Base-by-base conservation (phyloP, 2,113 vertebrate genomes). In the Ariopsis seemanni region DNA sequence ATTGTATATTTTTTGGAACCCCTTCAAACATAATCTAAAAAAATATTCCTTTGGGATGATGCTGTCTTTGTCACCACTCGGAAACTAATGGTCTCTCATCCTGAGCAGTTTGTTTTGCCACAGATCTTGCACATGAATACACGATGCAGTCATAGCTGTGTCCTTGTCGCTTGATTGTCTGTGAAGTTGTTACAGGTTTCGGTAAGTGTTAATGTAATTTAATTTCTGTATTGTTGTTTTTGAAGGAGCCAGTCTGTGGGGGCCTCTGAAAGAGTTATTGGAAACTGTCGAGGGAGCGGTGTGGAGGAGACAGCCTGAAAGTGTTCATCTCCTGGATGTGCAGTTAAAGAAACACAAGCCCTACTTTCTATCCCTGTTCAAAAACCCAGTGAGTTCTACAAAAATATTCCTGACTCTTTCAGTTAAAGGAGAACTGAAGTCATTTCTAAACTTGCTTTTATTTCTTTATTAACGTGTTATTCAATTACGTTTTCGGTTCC, bases 301-400 rank as follows among this genome's bases (percentile, higher is more conserved):
- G 87, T 95, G 96, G 94, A 97, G 94, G 94, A 97, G 94, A 88
- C 97, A 98, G 17, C 93, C 96, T 7, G 98, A 99, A 93, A 97
- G 97, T 11, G 90, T 97, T 83, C 97, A 99, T 92, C 96, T 97
- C 55, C 95, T 99, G 0, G 97, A 99, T 91, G 94, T 98, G 88
- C 95, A 97, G 92, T 92, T 99, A 87, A 99, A 99, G 95, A 99
- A 99, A 91, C 96, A 99, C 92, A 99, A 97, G 87, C 96, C 98
- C 0, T 95, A 97, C 84, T 99, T 99, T 91, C 96, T 99, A 84
- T 97, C 97, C 20, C 94, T 99, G 79, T 99, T 97, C 93, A 98
- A 95, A 94, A 99, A 99, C 90, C 98, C 98, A 87, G 98, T 99
- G 96, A 92, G 96, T 91, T 27, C 48, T 58, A 60, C 42, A 42